A percentile compares a stretch with the other conserved stretches of the same genome.
Evolutionary conservation across 1,140 invertebrate species (phyloP).

Genomic region (Macrostomum lignano): DNA sequence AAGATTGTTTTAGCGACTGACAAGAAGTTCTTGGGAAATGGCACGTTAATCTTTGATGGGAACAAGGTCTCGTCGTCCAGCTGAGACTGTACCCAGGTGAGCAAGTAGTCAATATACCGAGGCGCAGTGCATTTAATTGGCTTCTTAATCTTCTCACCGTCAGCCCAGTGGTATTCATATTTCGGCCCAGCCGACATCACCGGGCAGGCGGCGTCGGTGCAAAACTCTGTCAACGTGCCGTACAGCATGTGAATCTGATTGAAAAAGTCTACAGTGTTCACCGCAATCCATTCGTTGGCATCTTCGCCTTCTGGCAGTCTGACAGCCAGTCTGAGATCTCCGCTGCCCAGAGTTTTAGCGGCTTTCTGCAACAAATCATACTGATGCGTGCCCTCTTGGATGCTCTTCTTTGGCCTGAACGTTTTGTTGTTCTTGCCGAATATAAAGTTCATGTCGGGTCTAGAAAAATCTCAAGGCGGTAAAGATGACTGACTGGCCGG

Average conservation of each 20-base stretch:
- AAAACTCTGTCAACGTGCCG: constrained; percentile 95
- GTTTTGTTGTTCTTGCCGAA: constrained; percentile 26
- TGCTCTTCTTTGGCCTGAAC: constrained; percentile 95
- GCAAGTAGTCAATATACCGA: constrained; percentile 94
- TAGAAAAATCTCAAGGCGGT: too few relatives aligned
- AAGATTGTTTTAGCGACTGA: constrained; percentile 87
- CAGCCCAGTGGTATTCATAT: constrained; percentile 99
- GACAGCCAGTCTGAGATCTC: constrained; percentile 73
- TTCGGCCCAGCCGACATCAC: constrained; percentile 83
- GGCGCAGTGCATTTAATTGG: constrained; percentile 96
- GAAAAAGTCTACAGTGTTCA: constrained; percentile 95
- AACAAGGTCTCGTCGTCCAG: constrained; percentile 90
- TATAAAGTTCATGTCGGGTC: not conserved
- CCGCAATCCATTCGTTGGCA: constrained; percentile 96
- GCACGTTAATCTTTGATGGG: constrained; percentile 92
- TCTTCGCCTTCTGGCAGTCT: constrained; percentile 93
- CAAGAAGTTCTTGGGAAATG: constrained; percentile 89
- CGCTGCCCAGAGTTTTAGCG: constrained; percentile 79
- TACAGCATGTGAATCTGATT: constrained; percentile 99
- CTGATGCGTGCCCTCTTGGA: constrained; percentile 87
- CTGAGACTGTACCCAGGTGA: constrained; percentile 99
- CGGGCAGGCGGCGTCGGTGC: constrained; percentile 80
- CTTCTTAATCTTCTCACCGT: constrained; percentile 87
- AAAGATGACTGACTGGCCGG: too few relatives aligned
- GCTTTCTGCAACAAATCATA: constrained; percentile 99